These are phyloP conservation scores for Acanthopleura granulata DNA, from an alignment of 2,888 invertebrate species.

Conservation along the genomic window DNA sequence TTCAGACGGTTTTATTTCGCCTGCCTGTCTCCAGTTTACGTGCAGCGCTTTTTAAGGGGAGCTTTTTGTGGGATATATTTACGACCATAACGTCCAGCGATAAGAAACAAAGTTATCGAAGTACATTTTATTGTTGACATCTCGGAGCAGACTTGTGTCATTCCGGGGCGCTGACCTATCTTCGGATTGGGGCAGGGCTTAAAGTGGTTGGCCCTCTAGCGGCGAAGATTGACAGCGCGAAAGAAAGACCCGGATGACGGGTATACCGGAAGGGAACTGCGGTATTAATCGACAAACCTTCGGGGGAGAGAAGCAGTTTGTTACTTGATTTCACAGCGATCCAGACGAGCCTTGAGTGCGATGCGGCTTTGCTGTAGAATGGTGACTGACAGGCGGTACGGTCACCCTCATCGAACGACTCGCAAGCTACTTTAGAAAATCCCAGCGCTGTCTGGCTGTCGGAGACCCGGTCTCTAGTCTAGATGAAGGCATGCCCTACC, in stretches of 20 bases:
- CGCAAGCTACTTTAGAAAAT: neutral
- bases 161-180: neutral
- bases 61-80: neutral
- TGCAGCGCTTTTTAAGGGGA: no score
- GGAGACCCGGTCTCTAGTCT: slow-evolving; percentile 5
- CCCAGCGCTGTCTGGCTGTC: neutral
- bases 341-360: neutral
- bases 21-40: no score
- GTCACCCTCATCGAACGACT: neutral
- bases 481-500: slow-evolving; percentile 11
- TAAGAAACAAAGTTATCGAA: neutral
- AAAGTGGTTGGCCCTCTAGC: slow-evolving; percentile 14
- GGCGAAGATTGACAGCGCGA: slow-evolving; percentile 14
- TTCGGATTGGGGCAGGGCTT: slow-evolving; percentile 1
- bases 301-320: neutral
- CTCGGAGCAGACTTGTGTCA: neutral
- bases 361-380: slow-evolving; percentile 1
- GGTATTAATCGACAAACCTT: slow-evolving; percentile 6
- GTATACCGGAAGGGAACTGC: neutral
- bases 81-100: neutral
- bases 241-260: slow-evolving; percentile 17
- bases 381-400: neutral
- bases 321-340: slow-evolving; percentile 1
- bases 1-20: no score
- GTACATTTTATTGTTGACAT: slow-evolving; percentile 6